Percentiles rank a stretch among this genome's conserved stretches.
phyloP scores from a whole-genome alignment of 2,888 invertebrate genomes.

The Nomada goodeniana region DNA sequence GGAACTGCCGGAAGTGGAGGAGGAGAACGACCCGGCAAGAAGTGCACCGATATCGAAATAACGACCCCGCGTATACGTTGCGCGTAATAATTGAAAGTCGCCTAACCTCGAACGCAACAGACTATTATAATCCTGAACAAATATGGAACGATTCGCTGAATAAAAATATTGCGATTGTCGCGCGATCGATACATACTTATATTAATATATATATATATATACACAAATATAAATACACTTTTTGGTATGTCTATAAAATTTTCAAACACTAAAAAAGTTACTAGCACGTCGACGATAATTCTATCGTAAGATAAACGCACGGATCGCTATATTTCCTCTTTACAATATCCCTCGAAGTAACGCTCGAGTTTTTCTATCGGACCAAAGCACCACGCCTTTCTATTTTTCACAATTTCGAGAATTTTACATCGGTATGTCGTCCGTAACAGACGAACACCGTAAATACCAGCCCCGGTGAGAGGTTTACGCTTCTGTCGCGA shows the following conservation, averaged over 20 bases:
- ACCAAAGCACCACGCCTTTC: conserved; percentile 35
- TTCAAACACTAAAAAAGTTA: background rate
- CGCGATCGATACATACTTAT: too few relatives aligned
- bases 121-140: too few relatives aligned
- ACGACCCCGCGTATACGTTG: background rate
- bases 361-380: conserved; percentile 9
- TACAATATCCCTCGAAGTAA: conserved; percentile 40
- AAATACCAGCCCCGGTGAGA: background rate
- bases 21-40: conserved; percentile 25
- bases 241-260: background rate
- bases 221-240: background rate
- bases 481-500: background rate
- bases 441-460: too few relatives aligned
- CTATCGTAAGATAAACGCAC: background rate
- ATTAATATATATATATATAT: too few relatives aligned
- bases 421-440: background rate
- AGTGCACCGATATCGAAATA: background rate
- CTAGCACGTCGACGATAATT: background rate
- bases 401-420: conserved; percentile 8
- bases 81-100: background rate
- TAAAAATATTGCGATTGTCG: too few relatives aligned
- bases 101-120: too few relatives aligned
- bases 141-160: too few relatives aligned
- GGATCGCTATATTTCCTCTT: conserved; percentile 18
- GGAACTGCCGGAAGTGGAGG: conserved; percentile 34